These are phyloP conservation scores for Macrostomum cliftonense DNA, from an alignment of 2,888 invertebrate species.

Conservation along the genomic window DNA sequence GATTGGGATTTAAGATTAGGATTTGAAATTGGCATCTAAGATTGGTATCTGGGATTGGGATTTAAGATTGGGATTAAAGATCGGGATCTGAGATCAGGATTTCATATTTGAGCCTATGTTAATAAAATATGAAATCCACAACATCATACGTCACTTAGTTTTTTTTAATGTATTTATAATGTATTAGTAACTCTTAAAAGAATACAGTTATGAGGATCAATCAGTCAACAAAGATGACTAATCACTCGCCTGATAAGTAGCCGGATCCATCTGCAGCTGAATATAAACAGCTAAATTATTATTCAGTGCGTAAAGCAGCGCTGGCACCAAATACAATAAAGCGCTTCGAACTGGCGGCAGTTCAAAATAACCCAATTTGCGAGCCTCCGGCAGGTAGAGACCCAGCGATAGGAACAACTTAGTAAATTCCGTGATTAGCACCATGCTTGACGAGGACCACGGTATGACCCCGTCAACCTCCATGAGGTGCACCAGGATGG, in stretches of 20 bases:
- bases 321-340: constrained; percentile 20
- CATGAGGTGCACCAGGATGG: constrained; percentile 28
- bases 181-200: no score
- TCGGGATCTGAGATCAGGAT: no score
- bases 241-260: constrained; percentile 34
- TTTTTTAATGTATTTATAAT: no score
- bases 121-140: no score
- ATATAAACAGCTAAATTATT: constrained; percentile 34
- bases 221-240: no score
- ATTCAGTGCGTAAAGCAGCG: constrained; percentile 30
- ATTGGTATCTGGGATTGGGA: no score
- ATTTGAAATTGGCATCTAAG: no score
- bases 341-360: background rate
- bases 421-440: constrained; percentile 24
- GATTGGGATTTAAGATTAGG: no score
- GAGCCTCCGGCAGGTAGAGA: background rate
- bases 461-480: constrained; percentile 26
- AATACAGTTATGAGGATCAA: no score
- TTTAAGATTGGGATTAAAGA: no score
- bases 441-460: constrained; percentile 27
- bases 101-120: no score
- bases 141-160: no score
- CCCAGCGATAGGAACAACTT: constrained; percentile 17
- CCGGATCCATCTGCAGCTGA: constrained; percentile 36
- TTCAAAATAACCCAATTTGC: background rate